A percentile compares a stretch with the other conserved stretches of the same genome.
phyloP scores from a whole-genome alignment of 2,113 vertebrate species.

The Gallinago paraguaiae region DNA sequence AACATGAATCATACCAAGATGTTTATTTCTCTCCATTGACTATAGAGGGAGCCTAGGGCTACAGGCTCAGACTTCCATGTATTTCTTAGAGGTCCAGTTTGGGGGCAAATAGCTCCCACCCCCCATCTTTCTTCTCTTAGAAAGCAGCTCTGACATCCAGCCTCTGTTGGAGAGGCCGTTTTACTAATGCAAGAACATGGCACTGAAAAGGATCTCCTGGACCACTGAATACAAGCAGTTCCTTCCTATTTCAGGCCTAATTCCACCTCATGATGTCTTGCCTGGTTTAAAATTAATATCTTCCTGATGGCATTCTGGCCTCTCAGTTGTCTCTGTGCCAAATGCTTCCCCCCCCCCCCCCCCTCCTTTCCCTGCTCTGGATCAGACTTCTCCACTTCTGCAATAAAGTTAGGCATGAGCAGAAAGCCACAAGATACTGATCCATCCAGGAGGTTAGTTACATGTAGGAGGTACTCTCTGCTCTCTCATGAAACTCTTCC shows the following conservation, averaged over 20 bases:
- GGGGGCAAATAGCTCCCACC: neutral
- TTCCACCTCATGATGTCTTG: neutral
- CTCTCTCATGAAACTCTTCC: slow-evolving; percentile 72
- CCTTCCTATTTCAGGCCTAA: neutral
- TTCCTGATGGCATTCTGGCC: slow-evolving; percentile 37
- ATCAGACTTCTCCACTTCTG: slow-evolving; percentile 31
- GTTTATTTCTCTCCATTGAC: slow-evolving; percentile 68
- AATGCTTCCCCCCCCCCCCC: neutral
- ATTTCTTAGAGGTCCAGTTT: neutral
- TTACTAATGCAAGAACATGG: neutral
- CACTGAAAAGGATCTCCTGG: neutral
- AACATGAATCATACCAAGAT: slow-evolving; percentile 65
- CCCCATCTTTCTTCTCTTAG: neutral
- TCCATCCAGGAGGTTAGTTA: slow-evolving; percentile 68
- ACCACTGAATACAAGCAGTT: neutral
- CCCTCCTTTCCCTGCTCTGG: neutral
- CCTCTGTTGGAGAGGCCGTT: neutral
- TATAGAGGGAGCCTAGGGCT: slow-evolving; percentile 69
- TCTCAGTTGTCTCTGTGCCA: slow-evolving; percentile 3
- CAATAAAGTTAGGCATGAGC: slow-evolving; percentile 67
- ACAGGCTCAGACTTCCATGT: slow-evolving; percentile 38
- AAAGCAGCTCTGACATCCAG: neutral
- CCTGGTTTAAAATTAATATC: neutral
- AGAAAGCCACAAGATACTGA: slow-evolving; percentile 69
- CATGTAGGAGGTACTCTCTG: slow-evolving; percentile 62